Evolutionary conservation across 2,797 vertebrate species (phyloP), one percentile per base, ranked within the genome.

Genomic region (Taenioides sp.): DNA sequence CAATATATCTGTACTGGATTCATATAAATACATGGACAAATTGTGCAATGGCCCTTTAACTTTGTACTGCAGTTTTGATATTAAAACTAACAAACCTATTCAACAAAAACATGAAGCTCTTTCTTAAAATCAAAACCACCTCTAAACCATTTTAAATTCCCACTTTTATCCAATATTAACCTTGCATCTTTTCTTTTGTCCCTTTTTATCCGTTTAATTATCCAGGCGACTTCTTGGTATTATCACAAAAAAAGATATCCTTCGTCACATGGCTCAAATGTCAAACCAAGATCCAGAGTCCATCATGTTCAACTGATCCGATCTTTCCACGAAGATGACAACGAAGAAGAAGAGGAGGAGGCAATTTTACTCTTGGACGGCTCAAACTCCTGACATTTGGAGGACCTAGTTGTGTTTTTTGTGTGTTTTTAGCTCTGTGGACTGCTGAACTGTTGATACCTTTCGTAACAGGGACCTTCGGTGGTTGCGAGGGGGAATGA

Each of bases 241-340:
- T 92, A 95, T 99, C 93, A 99, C 98, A 96, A 99, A 99, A 97
- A 99, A 99, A 97, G 98, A 99, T 91, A 99, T 99, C 94, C 98
- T 99, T 49, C 98, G 98, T 92, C 98, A 99, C 93, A 99, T 98
- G 97, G 98, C 98, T 92, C 98, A 99, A 94, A 98, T 96, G 96
- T 96, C 98, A 94, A 95, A 99, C 93, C 95, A 96, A 93, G 98
- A 99, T 86, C 98, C 98, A 91, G 95, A 96, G 89, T 97, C 95
- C 92, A 98, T 98, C 93, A 98, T 99, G 97, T 99, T 99, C 97
- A 98, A 99, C 94, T 99, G 95, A 97, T 94, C 68, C 86, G 91
- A 71, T 90, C 93, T 78, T 91, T 90, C 86, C 88, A 81, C 84
- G 87, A 87, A 47, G 80, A 73, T 34, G 69, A 89, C 69, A 95